phyloP scores from a whole-genome alignment of 2,113 vertebrate species.

The Cepphus grylle region DNA sequence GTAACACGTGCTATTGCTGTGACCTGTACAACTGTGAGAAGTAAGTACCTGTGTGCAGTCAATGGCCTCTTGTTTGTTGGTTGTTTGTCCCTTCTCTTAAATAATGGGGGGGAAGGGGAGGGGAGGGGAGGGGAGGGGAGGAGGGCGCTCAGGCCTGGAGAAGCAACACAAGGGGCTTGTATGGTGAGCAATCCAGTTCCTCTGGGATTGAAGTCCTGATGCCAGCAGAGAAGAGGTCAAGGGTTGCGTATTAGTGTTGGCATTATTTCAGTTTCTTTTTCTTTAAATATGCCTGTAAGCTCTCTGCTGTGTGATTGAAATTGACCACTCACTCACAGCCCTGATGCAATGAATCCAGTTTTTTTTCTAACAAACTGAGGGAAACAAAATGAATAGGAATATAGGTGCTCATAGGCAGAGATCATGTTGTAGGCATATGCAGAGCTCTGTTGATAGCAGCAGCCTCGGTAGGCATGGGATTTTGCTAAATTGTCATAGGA shows the following conservation, averaged over 20 bases:
- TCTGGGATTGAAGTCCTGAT: not conserved
- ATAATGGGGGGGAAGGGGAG: not conserved
- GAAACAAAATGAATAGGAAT: not conserved
- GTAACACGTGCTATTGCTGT: slow-evolving; percentile 95
- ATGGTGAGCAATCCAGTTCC: not conserved
- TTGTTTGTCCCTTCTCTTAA: not conserved
- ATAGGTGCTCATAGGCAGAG: not conserved
- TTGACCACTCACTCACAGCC: not conserved
- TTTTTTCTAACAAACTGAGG: not conserved
- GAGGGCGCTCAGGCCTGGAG: not conserved
- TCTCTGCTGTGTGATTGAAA: not conserved
- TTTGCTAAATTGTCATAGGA: not conserved
- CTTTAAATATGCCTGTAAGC: not conserved
- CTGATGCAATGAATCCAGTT: not conserved
- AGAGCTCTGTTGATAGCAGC: not conserved
- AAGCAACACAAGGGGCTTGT: not conserved
- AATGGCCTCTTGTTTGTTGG: not conserved
- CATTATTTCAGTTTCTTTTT: not conserved
- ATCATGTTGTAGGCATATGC: not conserved
- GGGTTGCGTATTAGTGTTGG: not conserved
- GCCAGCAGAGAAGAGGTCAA: not conserved
- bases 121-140: not conserved
- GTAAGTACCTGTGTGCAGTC: slow-evolving; percentile 69
- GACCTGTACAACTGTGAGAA: slow-evolving; percentile 88
- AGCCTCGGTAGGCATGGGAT: not conserved